Percentiles rank a stretch among this genome's conserved stretches.
Conservation (phyloP, 2,797 vertebrate species). For the Anableps anableps region DNA sequence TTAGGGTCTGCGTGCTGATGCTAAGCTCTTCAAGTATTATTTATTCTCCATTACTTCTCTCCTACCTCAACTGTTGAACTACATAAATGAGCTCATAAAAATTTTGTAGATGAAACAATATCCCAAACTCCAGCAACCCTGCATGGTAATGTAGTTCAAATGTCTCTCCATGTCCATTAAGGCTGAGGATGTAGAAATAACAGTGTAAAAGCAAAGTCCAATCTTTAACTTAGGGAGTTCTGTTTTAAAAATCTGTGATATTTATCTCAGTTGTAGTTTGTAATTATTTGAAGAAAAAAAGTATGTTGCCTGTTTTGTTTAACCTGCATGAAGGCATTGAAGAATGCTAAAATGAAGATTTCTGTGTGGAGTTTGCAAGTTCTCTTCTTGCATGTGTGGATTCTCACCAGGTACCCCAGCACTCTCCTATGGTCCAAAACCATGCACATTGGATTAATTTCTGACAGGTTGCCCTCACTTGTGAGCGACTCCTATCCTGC, state of each 20-base stretch:
- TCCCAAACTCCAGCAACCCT: not conserved
- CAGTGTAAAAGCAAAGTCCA: not conserved
- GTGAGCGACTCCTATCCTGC: not conserved
- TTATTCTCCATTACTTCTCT: not conserved
- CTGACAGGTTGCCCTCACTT: not conserved
- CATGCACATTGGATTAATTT: not conserved
- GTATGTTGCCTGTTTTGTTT: not conserved
- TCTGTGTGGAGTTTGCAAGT: not conserved
- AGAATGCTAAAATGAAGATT: not conserved
- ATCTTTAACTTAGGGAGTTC: not conserved
- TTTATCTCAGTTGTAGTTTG: not conserved
- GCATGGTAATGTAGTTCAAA: not conserved
- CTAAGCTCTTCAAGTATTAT: not conserved
- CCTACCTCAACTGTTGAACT: not conserved
- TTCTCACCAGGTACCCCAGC: not conserved
- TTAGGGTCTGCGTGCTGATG: not conserved
- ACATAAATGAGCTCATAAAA: not conserved
- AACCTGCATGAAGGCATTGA: not conserved
- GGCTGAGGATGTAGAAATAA: not conserved
- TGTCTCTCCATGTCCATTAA: not conserved
- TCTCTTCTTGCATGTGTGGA: not conserved
- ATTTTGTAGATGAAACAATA: not conserved
- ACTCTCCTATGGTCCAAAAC: not conserved
- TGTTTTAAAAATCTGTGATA: not conserved
- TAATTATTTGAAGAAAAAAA: not conserved